Conservation (phyloP, 2,113 vertebrate genomes). For the Clarias macrocephalus region DNA sequence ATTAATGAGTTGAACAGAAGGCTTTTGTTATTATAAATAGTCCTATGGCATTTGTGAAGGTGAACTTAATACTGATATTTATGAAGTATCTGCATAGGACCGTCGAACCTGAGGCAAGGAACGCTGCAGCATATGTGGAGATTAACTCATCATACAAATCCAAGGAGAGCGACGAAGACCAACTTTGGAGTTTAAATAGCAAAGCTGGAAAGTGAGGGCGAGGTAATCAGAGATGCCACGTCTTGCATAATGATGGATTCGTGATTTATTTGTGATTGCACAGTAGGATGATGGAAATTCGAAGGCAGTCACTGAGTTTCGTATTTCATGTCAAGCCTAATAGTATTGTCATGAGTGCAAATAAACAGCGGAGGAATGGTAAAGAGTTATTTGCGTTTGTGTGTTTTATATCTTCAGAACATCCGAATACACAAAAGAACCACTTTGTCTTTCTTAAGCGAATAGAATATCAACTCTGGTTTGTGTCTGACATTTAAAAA, state of each 20-base stretch:
- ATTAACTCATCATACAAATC: constrained; percentile 40
- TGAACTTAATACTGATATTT: constrained; percentile 34
- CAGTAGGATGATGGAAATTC: not conserved
- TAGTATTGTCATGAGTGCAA: not conserved
- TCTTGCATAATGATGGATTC: constrained; percentile 25
- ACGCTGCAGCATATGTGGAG: constrained; percentile 25
- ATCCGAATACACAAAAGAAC: not conserved
- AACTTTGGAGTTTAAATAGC: not conserved
- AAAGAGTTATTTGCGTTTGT: not conserved
- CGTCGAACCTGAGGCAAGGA: not conserved
- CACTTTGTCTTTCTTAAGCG: not conserved
- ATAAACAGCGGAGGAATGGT: not conserved
- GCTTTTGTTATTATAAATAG: not conserved
- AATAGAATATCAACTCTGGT: constrained; percentile 6
- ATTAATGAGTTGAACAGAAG: constrained; percentile 25
- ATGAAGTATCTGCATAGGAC: constrained; percentile 1
- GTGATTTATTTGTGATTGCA: constrained; percentile 11
- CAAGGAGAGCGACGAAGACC: constrained; percentile 31
- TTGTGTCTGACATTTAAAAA: not conserved
- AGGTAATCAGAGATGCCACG: constrained; percentile 17
- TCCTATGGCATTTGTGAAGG: constrained; percentile 33
- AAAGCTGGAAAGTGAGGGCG: not conserved
- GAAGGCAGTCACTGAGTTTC: not conserved
- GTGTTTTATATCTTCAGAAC: not conserved
- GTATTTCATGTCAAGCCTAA: constrained; percentile 12